A percentile compares a stretch with the other conserved stretches of the same genome.
Conservation (phyloP, 2,888 invertebrate species). For the Lampropteryx suffumata region DNA sequence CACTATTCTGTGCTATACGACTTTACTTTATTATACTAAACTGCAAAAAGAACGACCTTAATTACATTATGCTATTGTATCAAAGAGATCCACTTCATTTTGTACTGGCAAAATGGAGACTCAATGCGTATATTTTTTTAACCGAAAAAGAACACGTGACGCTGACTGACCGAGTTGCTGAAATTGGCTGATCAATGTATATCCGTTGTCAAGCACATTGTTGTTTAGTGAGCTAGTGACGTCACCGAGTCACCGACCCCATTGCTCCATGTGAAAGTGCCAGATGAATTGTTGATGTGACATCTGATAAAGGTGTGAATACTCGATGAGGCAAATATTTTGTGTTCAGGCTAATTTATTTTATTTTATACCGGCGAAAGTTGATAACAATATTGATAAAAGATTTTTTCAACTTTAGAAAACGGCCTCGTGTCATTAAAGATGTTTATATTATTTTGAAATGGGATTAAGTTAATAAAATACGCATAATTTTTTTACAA, state of each 20-base stretch:
- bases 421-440: too few relatives aligned
- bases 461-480: too few relatives aligned
- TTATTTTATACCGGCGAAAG: conserved; percentile 1
- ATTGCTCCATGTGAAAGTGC: conserved; percentile 17
- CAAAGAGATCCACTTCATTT: too few relatives aligned
- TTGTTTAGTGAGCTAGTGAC: conserved; percentile 8
- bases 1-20: too few relatives aligned
- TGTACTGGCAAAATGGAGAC: too few relatives aligned
- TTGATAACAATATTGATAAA: background rate
- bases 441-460: too few relatives aligned
- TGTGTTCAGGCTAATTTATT: background rate
- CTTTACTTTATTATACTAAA: too few relatives aligned
- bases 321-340: conserved; percentile 1
- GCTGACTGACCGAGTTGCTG: background rate
- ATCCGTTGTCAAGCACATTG: background rate
- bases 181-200: background rate
- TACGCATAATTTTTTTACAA: too few relatives aligned
- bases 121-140: too few relatives aligned
- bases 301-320: conserved; percentile 1
- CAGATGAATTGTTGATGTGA: conserved; percentile 16
- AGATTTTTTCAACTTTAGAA: too few relatives aligned
- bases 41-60: too few relatives aligned
- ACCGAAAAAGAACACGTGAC: background rate
- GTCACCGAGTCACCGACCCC: conserved; percentile 22
- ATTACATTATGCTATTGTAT: too few relatives aligned